Percentiles rank a stretch among this genome's conserved stretches.
Conservation (phyloP, 2,113 vertebrate species). For the Gambusia holbrooki region DNA sequence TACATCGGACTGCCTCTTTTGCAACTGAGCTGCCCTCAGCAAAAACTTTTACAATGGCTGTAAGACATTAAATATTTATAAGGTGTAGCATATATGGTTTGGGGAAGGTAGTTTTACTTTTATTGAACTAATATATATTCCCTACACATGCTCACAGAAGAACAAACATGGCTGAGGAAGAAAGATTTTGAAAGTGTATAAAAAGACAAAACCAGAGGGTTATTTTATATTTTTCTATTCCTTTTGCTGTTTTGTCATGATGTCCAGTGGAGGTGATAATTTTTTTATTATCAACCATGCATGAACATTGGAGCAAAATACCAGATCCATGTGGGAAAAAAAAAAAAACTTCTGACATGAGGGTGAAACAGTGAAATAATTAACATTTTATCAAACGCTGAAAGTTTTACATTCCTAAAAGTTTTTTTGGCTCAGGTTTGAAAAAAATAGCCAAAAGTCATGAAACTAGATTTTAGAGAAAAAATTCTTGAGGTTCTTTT, state of each 20-base stretch:
- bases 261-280: constrained; percentile 48
- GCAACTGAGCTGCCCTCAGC: constrained; percentile 85
- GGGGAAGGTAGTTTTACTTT: constrained; percentile 59
- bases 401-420: constrained; percentile 40
- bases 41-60: constrained; percentile 79
- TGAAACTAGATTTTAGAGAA: neutral
- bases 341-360: constrained; percentile 44
- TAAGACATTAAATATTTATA: constrained; percentile 91
- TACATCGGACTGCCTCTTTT: constrained; percentile 80
- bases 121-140: constrained; percentile 75
- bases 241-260: constrained; percentile 35
- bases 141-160: constrained; percentile 43
- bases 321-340: neutral
- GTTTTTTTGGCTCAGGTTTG: constrained; percentile 3
- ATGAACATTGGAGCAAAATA: constrained; percentile 47
- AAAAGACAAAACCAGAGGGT: constrained; percentile 2
- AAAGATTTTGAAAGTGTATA: neutral
- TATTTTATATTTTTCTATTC: constrained; percentile 45
- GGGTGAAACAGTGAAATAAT: constrained; percentile 51
- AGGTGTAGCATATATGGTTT: constrained; percentile 54
- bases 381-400: constrained; percentile 57
- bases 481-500: neutral
- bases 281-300: constrained; percentile 33
- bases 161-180: constrained; percentile 18
- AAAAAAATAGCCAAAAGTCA: constrained; percentile 36